A percentile compares a stretch with the other conserved stretches of the same genome.
phyloP scores from a whole-genome alignment of 2,113 vertebrate genomes.

The Cynoglossus semilaevis region DNA sequence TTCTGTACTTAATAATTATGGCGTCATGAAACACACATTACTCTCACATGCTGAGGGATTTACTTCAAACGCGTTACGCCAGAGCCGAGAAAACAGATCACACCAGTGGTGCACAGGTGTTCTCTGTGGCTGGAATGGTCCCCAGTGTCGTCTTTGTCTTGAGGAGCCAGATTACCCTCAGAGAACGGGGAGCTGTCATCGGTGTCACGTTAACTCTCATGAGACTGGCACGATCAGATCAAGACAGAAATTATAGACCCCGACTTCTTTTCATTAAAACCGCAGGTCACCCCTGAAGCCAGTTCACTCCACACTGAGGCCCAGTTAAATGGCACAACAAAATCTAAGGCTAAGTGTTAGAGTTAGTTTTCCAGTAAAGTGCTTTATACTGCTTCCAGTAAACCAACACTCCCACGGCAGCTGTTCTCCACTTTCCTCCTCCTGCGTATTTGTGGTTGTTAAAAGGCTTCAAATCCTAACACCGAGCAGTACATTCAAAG shows the following conservation, averaged over 20 bases:
- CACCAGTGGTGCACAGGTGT: not conserved
- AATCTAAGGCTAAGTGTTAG: not conserved
- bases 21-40: too few species aligned
- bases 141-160: not conserved
- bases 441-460: constrained; percentile 4
- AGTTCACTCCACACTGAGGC: not conserved
- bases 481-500: not conserved
- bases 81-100: not conserved
- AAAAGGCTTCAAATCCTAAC: not conserved
- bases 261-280: not conserved
- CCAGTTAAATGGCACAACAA: not conserved
- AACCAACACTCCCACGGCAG: constrained; percentile 2
- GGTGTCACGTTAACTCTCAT: constrained; percentile 1
- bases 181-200: not conserved
- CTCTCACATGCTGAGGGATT: too few species aligned
- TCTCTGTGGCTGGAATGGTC: not conserved
- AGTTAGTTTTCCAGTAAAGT: not conserved
- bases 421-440: not conserved
- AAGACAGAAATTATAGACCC: not conserved
- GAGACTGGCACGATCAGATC: constrained; percentile 1
- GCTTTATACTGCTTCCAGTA: constrained; percentile 4
- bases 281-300: not conserved
- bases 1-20: too few species aligned
- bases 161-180: not conserved
- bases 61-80: not conserved